phyloP scores from a whole-genome alignment of 2,888 invertebrate genomes.

The Rotaria socialis region DNA sequence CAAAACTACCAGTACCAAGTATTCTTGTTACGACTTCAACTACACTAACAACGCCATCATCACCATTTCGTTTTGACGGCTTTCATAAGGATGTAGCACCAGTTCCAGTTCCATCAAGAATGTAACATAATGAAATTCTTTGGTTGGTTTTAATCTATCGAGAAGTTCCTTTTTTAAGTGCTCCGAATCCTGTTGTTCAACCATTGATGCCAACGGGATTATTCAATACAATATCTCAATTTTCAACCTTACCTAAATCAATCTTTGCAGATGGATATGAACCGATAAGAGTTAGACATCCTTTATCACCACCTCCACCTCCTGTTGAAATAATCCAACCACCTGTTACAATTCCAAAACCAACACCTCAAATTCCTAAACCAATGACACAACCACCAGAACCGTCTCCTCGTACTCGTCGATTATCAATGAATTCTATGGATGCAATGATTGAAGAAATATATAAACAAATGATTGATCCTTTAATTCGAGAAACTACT shows the following conservation, averaged over 20 bases:
- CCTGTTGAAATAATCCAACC: not conserved
- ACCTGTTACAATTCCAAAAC: not conserved
- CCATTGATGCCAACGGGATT: not conserved
- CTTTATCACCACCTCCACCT: not conserved
- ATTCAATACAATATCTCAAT: not conserved
- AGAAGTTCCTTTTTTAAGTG: not conserved
- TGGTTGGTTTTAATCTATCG: not conserved
- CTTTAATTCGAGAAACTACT: not conserved
- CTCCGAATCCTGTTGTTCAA: not conserved
- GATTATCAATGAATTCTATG: not conserved
- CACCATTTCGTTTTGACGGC: not conserved
- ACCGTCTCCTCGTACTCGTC: not conserved
- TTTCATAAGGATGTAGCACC: not conserved
- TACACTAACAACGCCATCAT: not conserved
- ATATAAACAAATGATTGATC: not conserved
- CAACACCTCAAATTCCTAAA: not conserved
- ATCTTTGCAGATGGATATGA: not conserved
- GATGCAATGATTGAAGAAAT: not conserved
- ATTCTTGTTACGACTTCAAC: not conserved
- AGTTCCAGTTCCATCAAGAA: not conserved
- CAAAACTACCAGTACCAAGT: too few relatives aligned
- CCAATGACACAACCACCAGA: not conserved
- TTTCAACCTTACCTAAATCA: not conserved
- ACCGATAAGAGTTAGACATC: not conserved
- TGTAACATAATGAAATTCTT: not conserved